Conservation (phyloP, 1,140 invertebrate genomes). For the Melanaphis sacchari region DNA sequence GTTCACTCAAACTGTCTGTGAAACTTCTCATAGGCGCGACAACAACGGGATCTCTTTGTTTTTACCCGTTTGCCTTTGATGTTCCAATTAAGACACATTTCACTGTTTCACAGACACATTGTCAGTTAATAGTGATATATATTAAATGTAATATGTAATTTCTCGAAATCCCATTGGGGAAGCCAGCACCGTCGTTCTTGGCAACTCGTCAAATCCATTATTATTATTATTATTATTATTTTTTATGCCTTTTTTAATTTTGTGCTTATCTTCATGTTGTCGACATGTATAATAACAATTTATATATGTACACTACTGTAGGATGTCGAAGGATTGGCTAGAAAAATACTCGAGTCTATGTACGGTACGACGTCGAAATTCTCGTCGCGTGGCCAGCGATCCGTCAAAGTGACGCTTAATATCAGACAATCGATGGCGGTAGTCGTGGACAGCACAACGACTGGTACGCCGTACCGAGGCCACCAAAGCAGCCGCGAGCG, state of each 20-base stretch:
- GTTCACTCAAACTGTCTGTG: conserved; percentile 20
- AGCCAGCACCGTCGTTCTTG: neutral
- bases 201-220: conserved; percentile 38
- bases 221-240: neutral
- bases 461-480: neutral
- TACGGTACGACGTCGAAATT: conserved; percentile 47
- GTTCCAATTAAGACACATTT: conserved; percentile 56
- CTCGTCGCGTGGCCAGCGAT: neutral
- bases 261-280: neutral
- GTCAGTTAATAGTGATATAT: conserved; percentile 45
- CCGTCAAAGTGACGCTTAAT: conserved; percentile 38
- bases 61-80: conserved; percentile 34
- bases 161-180: neutral
- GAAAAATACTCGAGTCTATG: conserved; percentile 49
- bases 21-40: conserved; percentile 30
- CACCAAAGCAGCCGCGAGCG: neutral
- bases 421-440: neutral
- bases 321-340: conserved; percentile 48
- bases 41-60: conserved; percentile 42
- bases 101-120: conserved; percentile 41
- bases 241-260: neutral
- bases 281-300: neutral
- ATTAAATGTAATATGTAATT: conserved; percentile 23
- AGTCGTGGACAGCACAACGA: neutral
- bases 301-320: neutral